Base-by-base conservation (phyloP, 2,888 invertebrate genomes). In the Eupithecia exiguata region DNA sequence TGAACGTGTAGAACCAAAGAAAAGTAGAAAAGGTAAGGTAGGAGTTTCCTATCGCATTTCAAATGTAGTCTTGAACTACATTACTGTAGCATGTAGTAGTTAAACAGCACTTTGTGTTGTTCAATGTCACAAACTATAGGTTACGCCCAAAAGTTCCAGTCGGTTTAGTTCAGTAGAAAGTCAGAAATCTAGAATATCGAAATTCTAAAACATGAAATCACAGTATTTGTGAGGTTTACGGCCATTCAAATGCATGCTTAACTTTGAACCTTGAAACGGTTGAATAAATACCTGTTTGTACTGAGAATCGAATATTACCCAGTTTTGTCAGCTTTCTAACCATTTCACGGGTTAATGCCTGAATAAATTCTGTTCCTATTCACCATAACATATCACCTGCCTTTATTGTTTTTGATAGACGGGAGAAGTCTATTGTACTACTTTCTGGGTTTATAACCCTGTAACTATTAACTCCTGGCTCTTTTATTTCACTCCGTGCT, bases 261-360 rank as follows among this genome's bases (percentile, higher is more conserved):
- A 76, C 73, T 71, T 74, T 71, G 76, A 73, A 73, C 76, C 36
- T 71, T 65, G 35, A 73, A 73, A 72, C 21, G 71, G 67, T 70
- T 67, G 53, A 66, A 69, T 69, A 73, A 36, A 4, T n/a, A 46
- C 38, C 30, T 35, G 36, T 21, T 21, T 40, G 21, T 66, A 35
- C 66, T 25, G 40, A 43, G 40, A 66, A 66, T 67, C 40, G 36
- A 68, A 35, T 58, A 25, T 70, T 66, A 43, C 40, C 66, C 43
- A 43, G 66, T 66, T 69, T 69, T 7, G 68, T 43, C 61, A 68
- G 72, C 75, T 75, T 75, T 75, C 75, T 35, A 36, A 49, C 53
- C 70, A 63, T 70, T 70, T 70, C 63, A 38, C 53, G 35, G 16
- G 4, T 46, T 69, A 63, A 70, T 58, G 35, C 35, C 35, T n/a